Base-by-base conservation (phyloP, 1,140 invertebrate species). In the Zaprionus inermis region DNA sequence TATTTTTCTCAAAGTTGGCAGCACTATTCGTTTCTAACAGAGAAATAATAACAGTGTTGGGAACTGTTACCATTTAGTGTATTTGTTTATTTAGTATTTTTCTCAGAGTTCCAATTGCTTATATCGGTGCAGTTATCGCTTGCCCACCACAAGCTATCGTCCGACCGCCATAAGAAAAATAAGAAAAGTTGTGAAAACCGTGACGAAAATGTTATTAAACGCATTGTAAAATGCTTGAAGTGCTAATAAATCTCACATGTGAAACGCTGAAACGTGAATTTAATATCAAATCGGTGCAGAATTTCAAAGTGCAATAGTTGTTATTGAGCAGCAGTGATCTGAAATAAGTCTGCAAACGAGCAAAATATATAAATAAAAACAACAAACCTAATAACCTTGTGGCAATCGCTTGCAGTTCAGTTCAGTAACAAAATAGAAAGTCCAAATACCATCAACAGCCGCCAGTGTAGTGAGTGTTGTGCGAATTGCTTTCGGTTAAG, bases 391-490 rank as follows among this genome's bases (percentile, higher is more conserved):
- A 79, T 88, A 86, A 86, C 82, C 82, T 86, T 86, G 82, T 86
- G 73, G 58, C 66, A 52, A 56, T 69, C 58, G 68, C 72, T 54
- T 65, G 70, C 34, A 72, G 60, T 72, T 80, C 56, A 59, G 71
- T 41, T 63, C 52, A 66, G 46, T 72, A 81, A 86, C 72, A 78
- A 73, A 79, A 75, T 81, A 75, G 78, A 83, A 86, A 86, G 82
- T 91, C 61, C 70, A 81, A 72, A 68, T 69, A 69, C 10, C 55
- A 69, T 20, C 75, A 78, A 72, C 81, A 82, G 80, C 78, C 75
- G 72, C 80, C 80, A 78, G 80, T 82, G 80, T 69, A 65, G 80
- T 82, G 80, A 80, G 80, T 82, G 80, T 82, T 76, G 78, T 70
- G 78, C 52, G 28, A 58, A 66, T 78, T 72, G 64, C 60, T 74